A percentile compares a stretch with the other conserved stretches of the same genome.
phyloP scores from a whole-genome alignment of 30 jellyfish, hydroid and myxozoan species.

The Euphysa ruthae region DNA sequence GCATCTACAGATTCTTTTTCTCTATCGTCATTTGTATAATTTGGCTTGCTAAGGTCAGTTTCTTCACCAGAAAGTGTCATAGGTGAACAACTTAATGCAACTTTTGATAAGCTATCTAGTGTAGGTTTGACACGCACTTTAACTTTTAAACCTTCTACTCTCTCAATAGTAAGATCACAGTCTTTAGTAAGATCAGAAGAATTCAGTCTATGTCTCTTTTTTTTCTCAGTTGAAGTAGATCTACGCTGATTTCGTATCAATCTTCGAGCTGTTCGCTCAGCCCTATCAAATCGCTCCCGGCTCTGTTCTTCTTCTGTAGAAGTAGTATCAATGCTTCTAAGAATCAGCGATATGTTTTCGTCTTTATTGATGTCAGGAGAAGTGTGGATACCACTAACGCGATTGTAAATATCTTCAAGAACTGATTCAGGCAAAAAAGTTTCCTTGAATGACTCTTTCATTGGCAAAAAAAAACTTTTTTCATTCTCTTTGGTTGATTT shows the following conservation, averaged over 20 bases:
- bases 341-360: neutral
- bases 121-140: neutral
- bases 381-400: no score
- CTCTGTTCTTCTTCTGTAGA: neutral
- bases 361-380: neutral
- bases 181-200: slow-evolving; percentile 7
- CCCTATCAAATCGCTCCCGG: slow-evolving; percentile 7
- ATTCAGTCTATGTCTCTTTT: neutral
- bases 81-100: no score
- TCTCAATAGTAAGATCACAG: neutral
- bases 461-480: no score
- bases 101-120: no score
- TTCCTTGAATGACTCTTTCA: no score
- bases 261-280: slow-evolving; percentile 28
- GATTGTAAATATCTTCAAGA: no score
- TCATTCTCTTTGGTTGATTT: no score
- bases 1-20: neutral
- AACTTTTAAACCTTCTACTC: neutral
- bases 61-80: no score
- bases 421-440: no score
- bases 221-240: neutral
- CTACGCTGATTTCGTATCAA: slow-evolving; percentile 24
- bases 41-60: no score
- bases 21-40: no score
- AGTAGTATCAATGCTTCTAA: neutral